Percentiles rank a stretch among this genome's conserved stretches.
phyloP scores from a whole-genome alignment of 2,797 vertebrate genomes.

The Hemibagrus guttatus region DNA sequence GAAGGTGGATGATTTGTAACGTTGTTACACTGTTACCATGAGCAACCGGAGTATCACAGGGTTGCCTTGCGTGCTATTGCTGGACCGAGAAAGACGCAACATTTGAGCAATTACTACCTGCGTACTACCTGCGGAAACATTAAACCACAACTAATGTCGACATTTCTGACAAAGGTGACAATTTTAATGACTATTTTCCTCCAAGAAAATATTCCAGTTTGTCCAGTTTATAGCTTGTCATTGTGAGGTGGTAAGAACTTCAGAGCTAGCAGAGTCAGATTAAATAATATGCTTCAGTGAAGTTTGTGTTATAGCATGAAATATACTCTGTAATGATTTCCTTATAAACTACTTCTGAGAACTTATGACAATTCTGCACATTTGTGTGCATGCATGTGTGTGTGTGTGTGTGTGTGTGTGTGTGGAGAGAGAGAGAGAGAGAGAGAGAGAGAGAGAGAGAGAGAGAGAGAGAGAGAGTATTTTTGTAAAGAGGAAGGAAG shows the following conservation, averaged over 20 bases:
- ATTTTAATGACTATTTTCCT: background rate
- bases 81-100: background rate
- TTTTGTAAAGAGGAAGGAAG: constrained; percentile 5
- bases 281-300: background rate
- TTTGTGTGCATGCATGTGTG: background rate
- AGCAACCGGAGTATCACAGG: constrained; percentile 57
- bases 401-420: background rate
- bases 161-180: constrained; percentile 14
- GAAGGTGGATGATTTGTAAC: constrained; percentile 2
- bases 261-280: too few relatives aligned
- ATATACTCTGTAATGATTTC: background rate
- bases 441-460: background rate
- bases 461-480: background rate
- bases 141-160: background rate
- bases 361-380: background rate
- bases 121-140: background rate
- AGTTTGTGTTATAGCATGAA: background rate
- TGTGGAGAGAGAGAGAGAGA: background rate
- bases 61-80: constrained; percentile 33
- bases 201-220: background rate
- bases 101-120: background rate
- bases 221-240: too few relatives aligned
- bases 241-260: too few relatives aligned
- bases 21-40: constrained; percentile 60
- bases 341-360: background rate